Evolutionary conservation across 2,113 vertebrate species (phyloP), one percentile per base, ranked within the genome.

Genomic region (Apistogramma diplotaenia): DNA sequence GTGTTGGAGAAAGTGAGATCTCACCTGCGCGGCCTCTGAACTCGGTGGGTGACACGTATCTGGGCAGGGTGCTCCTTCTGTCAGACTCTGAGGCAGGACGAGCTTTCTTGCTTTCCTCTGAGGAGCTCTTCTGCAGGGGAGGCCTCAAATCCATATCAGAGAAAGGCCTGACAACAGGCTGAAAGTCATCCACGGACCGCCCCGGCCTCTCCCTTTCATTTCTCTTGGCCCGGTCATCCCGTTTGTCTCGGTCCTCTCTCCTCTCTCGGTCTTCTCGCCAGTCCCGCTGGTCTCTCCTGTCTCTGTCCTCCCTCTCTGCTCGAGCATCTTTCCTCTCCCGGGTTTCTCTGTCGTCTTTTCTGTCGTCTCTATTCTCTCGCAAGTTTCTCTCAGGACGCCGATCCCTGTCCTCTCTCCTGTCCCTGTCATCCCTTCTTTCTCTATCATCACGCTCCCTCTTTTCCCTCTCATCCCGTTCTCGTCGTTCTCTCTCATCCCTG

Each of bases 11-110:
- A 3, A 27, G 23, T 6, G 9, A 8, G 18, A 8, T 25, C 74
- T 87, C 85, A 96, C 95, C 95, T 89, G 93, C 84, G 16, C 88
- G 94, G 1, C 84, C 61, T 86, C 96, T 93, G 93, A 95, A 74
- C 84, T 97, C 96, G 54, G 96, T 83, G 23, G 87, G 58, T 59
- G 85, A 56, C 1, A 10, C 31, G 71, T 93, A 85, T 81, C 96
- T 95, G 82, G 93, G 93, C 82, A 97, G 89, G 25, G 89, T 96
- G 40, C 81, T 70, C 82, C 87, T 86, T 76, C 89, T 94, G 27
- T 90, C 90, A 5, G 88, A 56, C 74, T 97, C 96, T 1, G 96
- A 96, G 27, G 93, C 91, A 1, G 89, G 88, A 0, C 89, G 90
- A 12, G 6, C 4, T 40, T 58, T 93, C 55, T 74, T 90, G 10